Base-by-base conservation (phyloP, 2,113 vertebrate species). In the Plotosus lineatus region DNA sequence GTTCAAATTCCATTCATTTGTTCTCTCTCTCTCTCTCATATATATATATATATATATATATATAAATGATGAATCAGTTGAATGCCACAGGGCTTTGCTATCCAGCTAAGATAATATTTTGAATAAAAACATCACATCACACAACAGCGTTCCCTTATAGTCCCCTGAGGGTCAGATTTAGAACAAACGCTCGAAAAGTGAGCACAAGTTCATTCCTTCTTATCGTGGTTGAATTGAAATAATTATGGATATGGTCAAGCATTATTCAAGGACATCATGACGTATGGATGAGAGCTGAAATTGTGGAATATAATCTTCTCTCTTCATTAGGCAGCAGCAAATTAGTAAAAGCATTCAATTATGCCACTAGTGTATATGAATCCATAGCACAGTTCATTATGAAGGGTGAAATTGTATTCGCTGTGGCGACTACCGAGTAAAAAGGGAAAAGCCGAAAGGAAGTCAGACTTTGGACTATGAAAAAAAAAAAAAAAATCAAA, bases 61-160 rank as follows among this genome's bases (percentile, higher is more conserved):
- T n/a, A n/a, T n/a, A n/a, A n/a, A n/a, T n/a, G n/a, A 68, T 33
- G 17, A 74, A 40, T 23, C 50, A 80, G 84, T 74, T 83, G 78
- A 48, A 83, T 73, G 19, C 81, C 82, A 46, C 56, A 23, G 81
- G 77, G 56, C n/a, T 80, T 66, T 66, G 33, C 50, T 42, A 77
- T 83, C 73, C 77, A 77, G 81, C 65, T 80, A 77, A 60, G 50
- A 83, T 80, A 85, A 83, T 83, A 66, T 80, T 83, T 77, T 73
- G 56, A 51, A 80, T 56, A 51, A 46, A 53, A 65, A 33, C 73
- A 85, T 80, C 74, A 33, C 73, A 85, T 80, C 74, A 77, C 75
- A 80, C 26, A 36, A 23, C 50, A 60, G 48, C 61, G 60, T 55
- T 79, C 46, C 63, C 55, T 82, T 36, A 69, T 15, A 60, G 31